phyloP scores from a whole-genome alignment of 2,888 invertebrate genomes.

The Mythimna ferrago region DNA sequence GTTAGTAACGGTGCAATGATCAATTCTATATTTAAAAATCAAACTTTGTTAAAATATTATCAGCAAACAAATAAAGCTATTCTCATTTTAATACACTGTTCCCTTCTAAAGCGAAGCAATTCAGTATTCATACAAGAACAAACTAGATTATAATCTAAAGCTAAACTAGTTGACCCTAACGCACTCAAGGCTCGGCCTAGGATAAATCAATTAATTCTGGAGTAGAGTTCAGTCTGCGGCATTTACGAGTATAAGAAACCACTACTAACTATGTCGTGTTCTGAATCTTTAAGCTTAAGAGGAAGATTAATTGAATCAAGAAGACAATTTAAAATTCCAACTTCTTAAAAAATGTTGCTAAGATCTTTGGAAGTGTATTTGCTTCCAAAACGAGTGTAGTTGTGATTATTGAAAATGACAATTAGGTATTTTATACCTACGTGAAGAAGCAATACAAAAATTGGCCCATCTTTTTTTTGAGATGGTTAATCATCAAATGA shows the following conservation, averaged over 20 bases:
- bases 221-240: conserved; percentile 35
- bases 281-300: conserved; percentile 4
- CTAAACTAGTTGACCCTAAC: conserved; percentile 54
- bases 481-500: too few relatives aligned
- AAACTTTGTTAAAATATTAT: background rate
- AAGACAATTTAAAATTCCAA: background rate
- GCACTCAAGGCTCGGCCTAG: conserved; percentile 32
- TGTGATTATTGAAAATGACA: background rate
- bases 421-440: background rate
- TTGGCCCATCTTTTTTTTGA: too few relatives aligned
- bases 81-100: background rate
- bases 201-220: conserved; percentile 47
- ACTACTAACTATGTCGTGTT: conserved; percentile 19
- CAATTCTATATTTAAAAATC: background rate
- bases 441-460: background rate
- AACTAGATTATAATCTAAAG: conserved; percentile 43
- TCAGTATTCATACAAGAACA: conserved; percentile 42
- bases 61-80: background rate
- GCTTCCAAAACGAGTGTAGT: background rate
- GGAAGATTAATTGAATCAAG: background rate
- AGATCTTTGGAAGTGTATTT: background rate
- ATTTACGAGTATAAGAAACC: conserved; percentile 47
- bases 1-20: background rate
- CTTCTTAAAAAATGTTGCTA: background rate
- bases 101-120: conserved; percentile 14